Conservation (phyloP, 2,797 vertebrate species). For the Xenops minutus region DNA sequence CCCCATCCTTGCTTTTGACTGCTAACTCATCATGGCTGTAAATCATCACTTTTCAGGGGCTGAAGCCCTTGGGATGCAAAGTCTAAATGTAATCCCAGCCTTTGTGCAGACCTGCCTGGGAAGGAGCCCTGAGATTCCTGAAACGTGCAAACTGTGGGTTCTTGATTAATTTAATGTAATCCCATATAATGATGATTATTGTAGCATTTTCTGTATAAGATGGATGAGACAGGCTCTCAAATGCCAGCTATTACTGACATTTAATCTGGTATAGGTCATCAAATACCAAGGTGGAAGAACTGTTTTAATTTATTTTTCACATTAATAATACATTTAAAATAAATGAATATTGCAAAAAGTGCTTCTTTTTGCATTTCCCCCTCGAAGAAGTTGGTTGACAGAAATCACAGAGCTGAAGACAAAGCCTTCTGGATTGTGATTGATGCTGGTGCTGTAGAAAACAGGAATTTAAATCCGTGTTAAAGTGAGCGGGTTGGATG, state of each 20-base stretch:
- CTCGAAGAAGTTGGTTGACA: not conserved
- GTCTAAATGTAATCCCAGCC: not conserved
- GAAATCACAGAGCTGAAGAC: not conserved
- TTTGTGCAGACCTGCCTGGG: not conserved
- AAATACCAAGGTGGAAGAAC: constrained; percentile 59
- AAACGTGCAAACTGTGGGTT: not conserved
- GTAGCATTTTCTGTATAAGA: constrained; percentile 62
- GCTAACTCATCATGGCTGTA: not conserved
- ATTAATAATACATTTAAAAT: constrained; percentile 52
- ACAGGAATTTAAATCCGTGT: not conserved
- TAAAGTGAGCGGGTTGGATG: not conserved
- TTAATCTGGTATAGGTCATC: constrained; percentile 71
- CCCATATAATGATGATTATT: constrained; percentile 60
- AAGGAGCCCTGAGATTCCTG: not conserved
- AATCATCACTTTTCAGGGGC: not conserved
- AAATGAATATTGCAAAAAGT: constrained; percentile 20
- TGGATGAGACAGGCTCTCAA: constrained; percentile 59
- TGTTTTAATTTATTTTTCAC: constrained; percentile 62
- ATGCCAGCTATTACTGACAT: constrained; percentile 69
- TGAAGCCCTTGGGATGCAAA: not conserved
- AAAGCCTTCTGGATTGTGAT: not conserved
- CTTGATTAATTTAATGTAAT: constrained; percentile 55
- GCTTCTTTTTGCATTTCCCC: not conserved
- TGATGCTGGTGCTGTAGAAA: not conserved
- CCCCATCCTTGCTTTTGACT: not conserved